Evolutionary conservation across 2,113 vertebrate species (phyloP), one percentile per base, ranked within the genome.

Genomic region (Urocynchramus pylzowi): DNA sequence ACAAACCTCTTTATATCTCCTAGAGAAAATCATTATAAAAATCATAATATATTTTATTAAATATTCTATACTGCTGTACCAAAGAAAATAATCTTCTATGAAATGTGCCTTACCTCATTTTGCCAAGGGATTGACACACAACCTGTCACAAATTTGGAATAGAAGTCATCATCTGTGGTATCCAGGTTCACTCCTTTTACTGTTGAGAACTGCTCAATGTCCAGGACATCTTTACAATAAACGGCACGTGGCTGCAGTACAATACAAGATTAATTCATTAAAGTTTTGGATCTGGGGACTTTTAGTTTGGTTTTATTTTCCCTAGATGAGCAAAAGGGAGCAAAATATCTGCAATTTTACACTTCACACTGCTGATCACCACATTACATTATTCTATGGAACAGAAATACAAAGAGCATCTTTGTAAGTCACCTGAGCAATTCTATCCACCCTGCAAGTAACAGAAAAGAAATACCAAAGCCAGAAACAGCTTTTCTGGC

Each of bases 81-180:
- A 54, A 61, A 56, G 57, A 42, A 63, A 78, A 75, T 5, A 19
- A 20, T 6, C 28, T 53, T 23, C 11, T 47, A 37, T 74, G 20
- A 52, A 85, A 53, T 33, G 39, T n/a, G 94, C 93, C 96, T 92
- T 99, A 99, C 99, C 99, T 99, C 99, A 0, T 99, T 99, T 98
- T 99, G 99, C 99, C 99, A 99, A 93, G 99, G 99, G 97, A 99
- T 99, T 98, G 99, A 98, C 98, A 99, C 99, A 97, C 98, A 98
- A 81, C 99, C 99, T 2, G 99, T 99, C 75, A 98, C 98, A 97
- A 99, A 99, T 94, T 99, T 98, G 87, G 98, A 98, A 82, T 99
- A 99, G 97, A 99, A 99, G 91, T 98, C 97, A 12, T 98, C 97
- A 18, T 99, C 99, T 1, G 98, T 98, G 60, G 98, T 98, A 96